Evolutionary conservation across 2,888 invertebrate genomes (phyloP).

Genomic region (Campoletis raptor): DNA sequence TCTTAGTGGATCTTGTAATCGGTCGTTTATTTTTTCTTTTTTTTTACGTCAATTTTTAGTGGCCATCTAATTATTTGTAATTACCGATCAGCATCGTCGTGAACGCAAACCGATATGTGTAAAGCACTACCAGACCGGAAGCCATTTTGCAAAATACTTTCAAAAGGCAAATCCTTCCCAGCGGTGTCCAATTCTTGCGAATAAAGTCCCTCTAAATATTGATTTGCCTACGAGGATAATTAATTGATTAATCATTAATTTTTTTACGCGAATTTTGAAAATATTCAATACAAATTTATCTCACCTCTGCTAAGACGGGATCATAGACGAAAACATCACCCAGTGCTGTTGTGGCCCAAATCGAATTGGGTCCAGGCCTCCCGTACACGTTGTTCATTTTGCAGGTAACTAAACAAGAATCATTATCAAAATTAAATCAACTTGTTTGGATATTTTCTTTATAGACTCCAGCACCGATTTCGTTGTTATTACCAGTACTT

Average conservation of each 20-base stretch:
- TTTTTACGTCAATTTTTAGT: background rate
- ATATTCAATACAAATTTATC: constrained; percentile 79
- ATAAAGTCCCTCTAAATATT: constrained; percentile 77
- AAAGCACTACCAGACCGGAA: constrained; percentile 90
- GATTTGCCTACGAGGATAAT: constrained; percentile 77
- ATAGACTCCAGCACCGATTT: background rate
- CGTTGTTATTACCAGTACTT: background rate
- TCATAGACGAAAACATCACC: constrained; percentile 95
- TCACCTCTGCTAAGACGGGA: constrained; percentile 88
- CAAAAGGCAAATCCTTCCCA: constrained; percentile 89
- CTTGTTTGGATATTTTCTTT: background rate
- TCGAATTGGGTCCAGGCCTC: constrained; percentile 89
- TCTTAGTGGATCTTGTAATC: background rate
- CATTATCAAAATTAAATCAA: constrained; percentile 68
- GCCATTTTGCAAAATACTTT: constrained; percentile 89
- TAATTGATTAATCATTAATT: background rate
- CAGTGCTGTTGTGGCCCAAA: constrained; percentile 92
- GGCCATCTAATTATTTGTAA: background rate
- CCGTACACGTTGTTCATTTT: constrained; percentile 90
- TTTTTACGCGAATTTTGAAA: background rate
- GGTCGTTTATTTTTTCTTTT: too few species aligned
- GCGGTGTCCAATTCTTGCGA: constrained; percentile 89
- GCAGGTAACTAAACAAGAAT: constrained; percentile 87
- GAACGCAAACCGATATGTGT: constrained; percentile 90
- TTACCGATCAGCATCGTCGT: constrained; percentile 89